A percentile compares a stretch with the other conserved stretches of the same genome.
phyloP scores from a whole-genome alignment of 1,140 invertebrate species.

The Calephelis nemesis region DNA sequence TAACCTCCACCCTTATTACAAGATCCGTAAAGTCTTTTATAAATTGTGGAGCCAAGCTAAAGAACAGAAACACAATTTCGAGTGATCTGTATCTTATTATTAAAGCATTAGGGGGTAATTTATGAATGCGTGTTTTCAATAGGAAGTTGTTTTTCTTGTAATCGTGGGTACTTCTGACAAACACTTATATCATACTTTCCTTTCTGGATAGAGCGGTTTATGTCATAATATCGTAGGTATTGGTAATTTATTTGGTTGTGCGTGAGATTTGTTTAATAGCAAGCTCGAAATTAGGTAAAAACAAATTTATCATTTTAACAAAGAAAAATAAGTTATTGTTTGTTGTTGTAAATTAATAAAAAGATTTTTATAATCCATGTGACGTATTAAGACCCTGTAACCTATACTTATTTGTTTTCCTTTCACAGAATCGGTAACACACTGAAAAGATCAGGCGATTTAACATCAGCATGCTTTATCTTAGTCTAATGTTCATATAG shows the following conservation, averaged over 20 bases:
- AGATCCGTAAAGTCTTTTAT: constrained; percentile 29
- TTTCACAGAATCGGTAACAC: too few relatives aligned
- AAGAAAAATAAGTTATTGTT: too few relatives aligned
- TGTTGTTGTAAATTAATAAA: too few relatives aligned
- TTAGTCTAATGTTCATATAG: too few relatives aligned
- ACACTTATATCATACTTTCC: constrained; percentile 67
- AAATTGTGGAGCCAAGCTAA: too few relatives aligned
- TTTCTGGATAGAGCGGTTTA: constrained; percentile 72
- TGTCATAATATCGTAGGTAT: constrained; percentile 61
- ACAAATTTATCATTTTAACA: neutral
- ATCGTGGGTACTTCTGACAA: constrained; percentile 71
- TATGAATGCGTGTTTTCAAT: constrained; percentile 29
- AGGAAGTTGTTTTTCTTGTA: constrained; percentile 50
- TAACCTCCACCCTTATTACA: constrained; percentile 26
- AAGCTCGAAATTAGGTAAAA: constrained; percentile 27
- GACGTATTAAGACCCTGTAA: too few relatives aligned
- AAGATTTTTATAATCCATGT: too few relatives aligned
- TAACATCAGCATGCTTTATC: too few relatives aligned
- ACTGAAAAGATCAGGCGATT: too few relatives aligned
- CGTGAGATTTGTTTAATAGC: constrained; percentile 69
- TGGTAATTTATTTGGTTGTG: constrained; percentile 56
- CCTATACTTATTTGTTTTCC: too few relatives aligned
- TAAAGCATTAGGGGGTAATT: constrained; percentile 42
- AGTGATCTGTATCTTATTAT: constrained; percentile 41
- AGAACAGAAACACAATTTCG: constrained; percentile 45